phyloP scores from a whole-genome alignment of 2,113 vertebrate genomes.

The Archocentrus centrarchus region DNA sequence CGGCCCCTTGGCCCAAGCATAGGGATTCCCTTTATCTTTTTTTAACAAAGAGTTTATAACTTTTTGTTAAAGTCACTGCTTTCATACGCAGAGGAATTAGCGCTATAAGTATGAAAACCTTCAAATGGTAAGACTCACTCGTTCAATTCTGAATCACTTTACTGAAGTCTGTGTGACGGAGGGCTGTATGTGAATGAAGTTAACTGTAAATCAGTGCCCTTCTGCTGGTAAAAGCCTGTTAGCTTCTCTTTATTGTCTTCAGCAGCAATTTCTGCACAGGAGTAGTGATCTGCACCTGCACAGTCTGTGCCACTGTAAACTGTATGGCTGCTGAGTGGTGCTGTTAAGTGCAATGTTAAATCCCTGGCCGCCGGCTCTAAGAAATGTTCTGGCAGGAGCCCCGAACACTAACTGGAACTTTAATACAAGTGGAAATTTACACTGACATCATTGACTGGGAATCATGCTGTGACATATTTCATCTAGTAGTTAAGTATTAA shows the following conservation, averaged over 20 bases:
- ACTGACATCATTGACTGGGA: conserved; percentile 47
- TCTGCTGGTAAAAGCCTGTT: background rate
- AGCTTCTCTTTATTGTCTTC: background rate
- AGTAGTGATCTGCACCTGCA: background rate
- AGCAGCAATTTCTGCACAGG: background rate
- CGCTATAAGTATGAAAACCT: background rate
- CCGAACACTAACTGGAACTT: conserved; percentile 35
- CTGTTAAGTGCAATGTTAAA: background rate
- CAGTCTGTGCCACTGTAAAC: background rate
- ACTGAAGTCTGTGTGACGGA: too few species aligned
- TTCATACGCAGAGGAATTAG: background rate
- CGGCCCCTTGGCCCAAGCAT: background rate
- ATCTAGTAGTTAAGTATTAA: conserved; percentile 56
- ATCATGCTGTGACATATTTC: conserved; percentile 68
- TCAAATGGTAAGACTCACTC: background rate
- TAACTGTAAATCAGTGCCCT: background rate
- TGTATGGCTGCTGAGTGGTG: background rate
- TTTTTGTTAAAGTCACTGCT: background rate
- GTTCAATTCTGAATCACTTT: background rate
- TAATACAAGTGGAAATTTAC: conserved; percentile 55
- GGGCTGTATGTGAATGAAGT: background rate
- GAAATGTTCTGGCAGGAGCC: background rate
- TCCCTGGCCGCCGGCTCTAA: background rate
- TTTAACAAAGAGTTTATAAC: too few species aligned
- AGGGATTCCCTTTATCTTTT: background rate